Evolutionary conservation across 2,888 invertebrate species (phyloP).

Genomic region (Lamellibrachia columna): DNA sequence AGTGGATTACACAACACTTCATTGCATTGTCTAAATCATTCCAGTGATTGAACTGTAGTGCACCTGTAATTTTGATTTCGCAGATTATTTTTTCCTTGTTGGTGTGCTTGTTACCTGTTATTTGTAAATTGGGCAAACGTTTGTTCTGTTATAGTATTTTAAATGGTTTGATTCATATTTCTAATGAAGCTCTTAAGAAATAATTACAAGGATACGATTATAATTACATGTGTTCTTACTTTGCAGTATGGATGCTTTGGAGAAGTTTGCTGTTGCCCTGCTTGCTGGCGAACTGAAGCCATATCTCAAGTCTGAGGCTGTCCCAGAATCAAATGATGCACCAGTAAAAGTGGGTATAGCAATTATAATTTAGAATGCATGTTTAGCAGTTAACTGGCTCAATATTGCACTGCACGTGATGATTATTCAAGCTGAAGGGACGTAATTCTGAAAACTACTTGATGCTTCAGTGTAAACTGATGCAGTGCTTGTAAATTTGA

Average conservation of each 20-base stretch:
- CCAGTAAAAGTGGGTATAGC: conserved; percentile 62
- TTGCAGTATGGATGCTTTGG: conserved; percentile 82
- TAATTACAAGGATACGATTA: too few species aligned
- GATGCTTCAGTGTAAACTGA: conserved; percentile 6
- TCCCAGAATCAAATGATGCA: conserved; percentile 84
- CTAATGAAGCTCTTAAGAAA: background rate
- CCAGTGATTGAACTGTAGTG: background rate
- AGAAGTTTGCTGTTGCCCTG: conserved; percentile 84
- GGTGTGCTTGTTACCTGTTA: background rate
- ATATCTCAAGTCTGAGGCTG: conserved; percentile 92
- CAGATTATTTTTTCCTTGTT: background rate
- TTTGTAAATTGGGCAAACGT: background rate
- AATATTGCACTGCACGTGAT: background rate
- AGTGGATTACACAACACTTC: background rate
- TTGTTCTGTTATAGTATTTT: background rate
- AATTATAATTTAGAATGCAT: background rate
- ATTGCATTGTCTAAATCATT: background rate
- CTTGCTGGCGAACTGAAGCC: conserved; percentile 85
- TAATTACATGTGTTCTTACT: conserved; percentile 26
- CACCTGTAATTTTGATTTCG: background rate
- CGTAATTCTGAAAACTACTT: background rate
- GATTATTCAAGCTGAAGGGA: conserved; percentile 8
- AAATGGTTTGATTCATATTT: background rate
- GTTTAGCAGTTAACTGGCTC: background rate
- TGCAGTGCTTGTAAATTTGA: background rate